A percentile compares a stretch with the other conserved stretches of the same genome.
These are phyloP conservation scores for Cercocebus atys DNA, from an alignment of 2,113 vertebrate genomes.

Conservation along the genomic window DNA sequence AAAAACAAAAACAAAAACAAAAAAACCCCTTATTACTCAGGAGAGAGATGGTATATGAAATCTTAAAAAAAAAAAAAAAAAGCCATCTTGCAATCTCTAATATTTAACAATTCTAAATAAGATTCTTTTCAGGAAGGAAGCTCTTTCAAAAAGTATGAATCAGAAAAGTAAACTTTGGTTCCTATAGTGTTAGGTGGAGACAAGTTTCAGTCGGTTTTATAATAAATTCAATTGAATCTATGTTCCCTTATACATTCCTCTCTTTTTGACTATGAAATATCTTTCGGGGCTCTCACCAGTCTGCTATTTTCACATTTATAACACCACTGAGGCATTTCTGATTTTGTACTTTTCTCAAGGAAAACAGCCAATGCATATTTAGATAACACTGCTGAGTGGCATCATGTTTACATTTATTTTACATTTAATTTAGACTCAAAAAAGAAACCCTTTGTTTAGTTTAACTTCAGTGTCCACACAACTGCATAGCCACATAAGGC, in stretches of 20 bases:
- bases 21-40: background rate
- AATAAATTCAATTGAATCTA: constrained; percentile 13
- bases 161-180: background rate
- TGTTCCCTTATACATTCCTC: background rate
- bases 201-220: background rate
- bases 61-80: background rate
- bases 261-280: background rate
- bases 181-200: background rate
- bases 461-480: background rate
- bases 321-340: background rate
- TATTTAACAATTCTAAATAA: background rate
- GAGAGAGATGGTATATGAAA: background rate
- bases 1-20: no score
- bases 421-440: background rate
- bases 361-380: background rate
- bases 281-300: background rate
- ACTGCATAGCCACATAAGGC: background rate
- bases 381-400: background rate
- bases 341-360: background rate
- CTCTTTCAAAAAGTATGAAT: background rate
- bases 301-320: background rate
- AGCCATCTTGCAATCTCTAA: background rate
- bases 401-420: background rate
- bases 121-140: background rate
- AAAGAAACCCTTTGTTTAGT: background rate